phyloP scores from a whole-genome alignment of 2,113 vertebrate species.

The Siniperca knerii region DNA sequence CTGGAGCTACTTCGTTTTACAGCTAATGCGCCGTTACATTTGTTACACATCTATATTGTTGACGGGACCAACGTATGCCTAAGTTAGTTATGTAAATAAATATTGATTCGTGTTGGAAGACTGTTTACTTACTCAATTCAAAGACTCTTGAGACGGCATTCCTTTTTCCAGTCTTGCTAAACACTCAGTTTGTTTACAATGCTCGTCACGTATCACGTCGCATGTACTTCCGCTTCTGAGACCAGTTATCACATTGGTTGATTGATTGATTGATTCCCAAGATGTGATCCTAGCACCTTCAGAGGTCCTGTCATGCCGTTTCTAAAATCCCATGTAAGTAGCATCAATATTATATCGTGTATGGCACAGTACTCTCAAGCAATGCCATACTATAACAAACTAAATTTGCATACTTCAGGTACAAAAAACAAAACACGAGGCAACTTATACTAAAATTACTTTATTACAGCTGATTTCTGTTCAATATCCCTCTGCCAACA shows the following conservation, averaged over 20 bases:
- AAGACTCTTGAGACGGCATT: conserved; percentile 40
- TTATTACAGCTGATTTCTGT: conserved; percentile 99
- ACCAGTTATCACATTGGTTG: background rate
- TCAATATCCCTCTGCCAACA: conserved; percentile 97
- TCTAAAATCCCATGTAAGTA: background rate
- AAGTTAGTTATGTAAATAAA: too few relatives aligned
- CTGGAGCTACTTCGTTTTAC: background rate
- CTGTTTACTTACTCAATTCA: conserved; percentile 56
- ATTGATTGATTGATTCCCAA: background rate
- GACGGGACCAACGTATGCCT: background rate
- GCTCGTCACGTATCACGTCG: conserved; percentile 35
- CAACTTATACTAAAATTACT: conserved; percentile 97
- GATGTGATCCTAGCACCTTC: background rate
- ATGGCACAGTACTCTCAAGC: background rate
- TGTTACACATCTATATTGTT: background rate
- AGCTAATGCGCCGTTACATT: background rate
- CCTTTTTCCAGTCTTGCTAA: conserved; percentile 17
- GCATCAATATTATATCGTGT: background rate
- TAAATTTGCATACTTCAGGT: background rate
- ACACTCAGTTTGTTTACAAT: conserved; percentile 65
- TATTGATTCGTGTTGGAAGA: background rate
- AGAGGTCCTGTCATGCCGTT: background rate
- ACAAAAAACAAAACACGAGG: conserved; percentile 25
- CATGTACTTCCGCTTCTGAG: conserved; percentile 44
- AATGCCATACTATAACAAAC: background rate